Base-by-base conservation (phyloP, 2,888 invertebrate species). In the Thera obeliscata region DNA sequence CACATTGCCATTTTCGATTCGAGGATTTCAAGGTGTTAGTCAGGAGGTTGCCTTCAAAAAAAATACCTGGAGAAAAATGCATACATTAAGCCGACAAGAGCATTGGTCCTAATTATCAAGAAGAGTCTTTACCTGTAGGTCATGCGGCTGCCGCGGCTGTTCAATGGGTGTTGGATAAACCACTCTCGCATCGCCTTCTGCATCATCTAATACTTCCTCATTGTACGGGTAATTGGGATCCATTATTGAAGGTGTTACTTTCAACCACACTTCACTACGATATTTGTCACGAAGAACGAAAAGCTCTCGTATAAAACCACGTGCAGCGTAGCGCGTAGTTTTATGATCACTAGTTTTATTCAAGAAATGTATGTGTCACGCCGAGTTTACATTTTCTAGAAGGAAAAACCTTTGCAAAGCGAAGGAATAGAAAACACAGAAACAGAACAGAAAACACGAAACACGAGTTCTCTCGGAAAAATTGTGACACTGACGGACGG, bases 111-210 rank as follows among this genome's bases (percentile, higher is more conserved):
- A 22, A 22, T 22, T 22, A 22, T 22, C 22, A 22, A 22, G 22
- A 22, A 22, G 22, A 22, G 22, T 22, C 22, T 41, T 41, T 76
- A 90, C 94, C 89, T 92, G 93, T 43, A 93, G 77, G 74, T 87
- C 90, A 61, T 82, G 81, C 0, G 92, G 91, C 67, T 88, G 91
- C 38, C 90, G 78, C 2, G 89, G 91, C 69, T 89, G 91, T 0
- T 2, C 33, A 33, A 73, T 73, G 0, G 86, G 77, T 2, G 77
- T 41, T 1, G 81, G 72, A 57, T 80, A 12, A 7, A 8, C 80
- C 0, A 74, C 70, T 66, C 75, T 71, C 7, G n/a, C 11, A 50
- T 11, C 36, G 75, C 76, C 7, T 76, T 48, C 78, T 71, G 76
- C 79, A 5, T 78, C 74, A 38, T 75, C 79, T 55, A 46, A 8